These are phyloP conservation scores for Cryptoblepharus egeriae DNA, from an alignment of 2,797 vertebrate genomes.

Conservation along the genomic window DNA sequence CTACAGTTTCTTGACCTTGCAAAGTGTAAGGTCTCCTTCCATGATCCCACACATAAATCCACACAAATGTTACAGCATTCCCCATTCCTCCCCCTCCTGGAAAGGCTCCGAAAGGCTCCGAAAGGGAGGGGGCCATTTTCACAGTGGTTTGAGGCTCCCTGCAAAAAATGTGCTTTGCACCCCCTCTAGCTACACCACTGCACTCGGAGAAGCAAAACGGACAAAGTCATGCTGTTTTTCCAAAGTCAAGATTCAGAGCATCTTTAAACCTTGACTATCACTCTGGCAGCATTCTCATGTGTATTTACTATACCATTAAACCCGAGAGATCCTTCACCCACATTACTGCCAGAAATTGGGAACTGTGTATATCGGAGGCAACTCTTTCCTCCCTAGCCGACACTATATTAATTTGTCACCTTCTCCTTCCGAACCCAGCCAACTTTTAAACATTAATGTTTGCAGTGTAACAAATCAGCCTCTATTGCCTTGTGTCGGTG, in stretches of 20 bases:
- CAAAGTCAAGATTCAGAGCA: slow-evolving; percentile 16
- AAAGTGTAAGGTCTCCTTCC: no score
- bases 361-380: slow-evolving; percentile 35
- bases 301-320: slow-evolving; percentile 43
- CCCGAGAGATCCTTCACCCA: background rate
- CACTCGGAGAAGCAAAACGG: background rate
- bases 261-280: slow-evolving; percentile 17
- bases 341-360: slow-evolving; percentile 32
- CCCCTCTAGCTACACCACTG: background rate
- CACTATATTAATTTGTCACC: slow-evolving; percentile 42
- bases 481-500: slow-evolving; percentile 18
- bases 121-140: no score
- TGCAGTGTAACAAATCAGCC: slow-evolving; percentile 34
- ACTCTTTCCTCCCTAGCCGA: slow-evolving; percentile 47
- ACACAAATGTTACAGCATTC: no score
- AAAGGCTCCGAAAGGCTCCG: no score
- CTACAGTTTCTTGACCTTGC: no score
- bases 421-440: slow-evolving; percentile 32
- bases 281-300: slow-evolving; percentile 20
- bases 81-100: no score
- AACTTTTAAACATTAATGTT: slow-evolving; percentile 30
- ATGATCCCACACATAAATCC: no score
- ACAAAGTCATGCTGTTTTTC: slow-evolving; percentile 3
- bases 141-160: no score
- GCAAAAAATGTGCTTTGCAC: no score